Conservation (phyloP, 1,140 invertebrate genomes). For the Linepithema humile region DNA sequence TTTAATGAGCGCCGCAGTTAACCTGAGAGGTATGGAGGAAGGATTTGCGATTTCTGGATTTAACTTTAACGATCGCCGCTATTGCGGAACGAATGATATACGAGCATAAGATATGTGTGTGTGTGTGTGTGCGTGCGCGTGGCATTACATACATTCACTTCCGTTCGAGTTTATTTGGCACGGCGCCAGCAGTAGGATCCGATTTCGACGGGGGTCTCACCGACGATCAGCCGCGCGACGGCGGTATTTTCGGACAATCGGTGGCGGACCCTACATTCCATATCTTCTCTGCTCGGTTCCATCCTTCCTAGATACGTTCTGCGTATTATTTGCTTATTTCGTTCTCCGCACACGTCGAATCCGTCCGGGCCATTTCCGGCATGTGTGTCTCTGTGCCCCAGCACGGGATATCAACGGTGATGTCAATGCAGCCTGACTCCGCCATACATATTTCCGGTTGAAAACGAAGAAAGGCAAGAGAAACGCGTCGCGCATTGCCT, state of each 20-base stretch:
- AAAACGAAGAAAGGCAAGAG: constrained; percentile 16
- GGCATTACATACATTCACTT: constrained; percentile 35
- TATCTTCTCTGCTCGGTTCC: constrained; percentile 4
- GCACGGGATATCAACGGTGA: constrained; percentile 12
- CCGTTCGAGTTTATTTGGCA: constrained; percentile 71
- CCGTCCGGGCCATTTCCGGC: constrained; percentile 53
- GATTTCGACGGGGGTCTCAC: constrained; percentile 45
- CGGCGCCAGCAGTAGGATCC: constrained; percentile 52
- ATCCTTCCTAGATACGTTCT: constrained; percentile 45
- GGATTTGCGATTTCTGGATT: constrained; percentile 54
- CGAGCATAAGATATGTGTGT: not conserved
- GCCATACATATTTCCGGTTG: constrained; percentile 25
- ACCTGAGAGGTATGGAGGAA: not conserved
- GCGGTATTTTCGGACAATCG: constrained; percentile 73
- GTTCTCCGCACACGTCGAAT: constrained; percentile 72
- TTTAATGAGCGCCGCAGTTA: constrained; percentile 2
- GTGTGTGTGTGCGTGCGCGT: not conserved
- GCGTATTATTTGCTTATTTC: constrained; percentile 71
- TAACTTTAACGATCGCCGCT: constrained; percentile 63
- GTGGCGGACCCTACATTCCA: constrained; percentile 37
- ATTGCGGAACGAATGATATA: constrained; percentile 56
- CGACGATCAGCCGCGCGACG: constrained; percentile 60
- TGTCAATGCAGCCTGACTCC: constrained; percentile 14
- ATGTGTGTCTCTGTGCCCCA: constrained; percentile 47
- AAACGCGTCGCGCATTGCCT: constrained; percentile 14